Conservation (phyloP, 2,797 vertebrate genomes). For the Sebastes hubbsi region DNA sequence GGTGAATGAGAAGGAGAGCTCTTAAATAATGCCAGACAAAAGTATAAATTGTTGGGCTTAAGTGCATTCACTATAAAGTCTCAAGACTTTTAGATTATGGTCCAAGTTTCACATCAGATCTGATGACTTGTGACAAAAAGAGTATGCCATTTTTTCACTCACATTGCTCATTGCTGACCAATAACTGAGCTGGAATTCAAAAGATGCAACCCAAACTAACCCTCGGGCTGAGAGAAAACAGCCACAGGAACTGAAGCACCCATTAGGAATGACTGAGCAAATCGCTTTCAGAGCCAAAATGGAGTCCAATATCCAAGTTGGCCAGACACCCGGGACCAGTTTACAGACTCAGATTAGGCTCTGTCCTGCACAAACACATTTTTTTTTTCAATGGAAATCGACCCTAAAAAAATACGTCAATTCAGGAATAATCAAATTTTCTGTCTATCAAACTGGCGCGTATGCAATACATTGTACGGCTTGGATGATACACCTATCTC, state of each 20-base stretch:
- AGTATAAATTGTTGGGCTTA: not conserved
- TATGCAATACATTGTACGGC: not conserved
- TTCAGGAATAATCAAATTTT: constrained; percentile 29
- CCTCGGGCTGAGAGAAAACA: constrained; percentile 19
- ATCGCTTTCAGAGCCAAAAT: constrained; percentile 55
- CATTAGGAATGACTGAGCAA: constrained; percentile 58
- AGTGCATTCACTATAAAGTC: not conserved
- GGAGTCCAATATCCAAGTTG: constrained; percentile 50
- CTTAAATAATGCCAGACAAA: constrained; percentile 12
- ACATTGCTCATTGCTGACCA: constrained; percentile 20
- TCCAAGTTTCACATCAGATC: not conserved
- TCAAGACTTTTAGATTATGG: not conserved
- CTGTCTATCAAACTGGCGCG: constrained; percentile 17
- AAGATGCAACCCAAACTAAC: constrained; percentile 40
- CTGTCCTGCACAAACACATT: constrained; percentile 20
- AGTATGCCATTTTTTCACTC: not conserved
- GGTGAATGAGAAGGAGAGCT: not conserved
- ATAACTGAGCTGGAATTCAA: constrained; percentile 51
- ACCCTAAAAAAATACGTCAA: constrained; percentile 16
- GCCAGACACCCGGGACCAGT: constrained; percentile 48
- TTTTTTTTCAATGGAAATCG: constrained; percentile 31
- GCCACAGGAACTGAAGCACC: constrained; percentile 56
- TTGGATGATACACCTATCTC: no score
- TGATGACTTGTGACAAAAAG: not conserved
- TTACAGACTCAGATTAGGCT: constrained; percentile 41